Base-by-base conservation (phyloP, 2,113 vertebrate species). In the Chloroceryle aenea region DNA sequence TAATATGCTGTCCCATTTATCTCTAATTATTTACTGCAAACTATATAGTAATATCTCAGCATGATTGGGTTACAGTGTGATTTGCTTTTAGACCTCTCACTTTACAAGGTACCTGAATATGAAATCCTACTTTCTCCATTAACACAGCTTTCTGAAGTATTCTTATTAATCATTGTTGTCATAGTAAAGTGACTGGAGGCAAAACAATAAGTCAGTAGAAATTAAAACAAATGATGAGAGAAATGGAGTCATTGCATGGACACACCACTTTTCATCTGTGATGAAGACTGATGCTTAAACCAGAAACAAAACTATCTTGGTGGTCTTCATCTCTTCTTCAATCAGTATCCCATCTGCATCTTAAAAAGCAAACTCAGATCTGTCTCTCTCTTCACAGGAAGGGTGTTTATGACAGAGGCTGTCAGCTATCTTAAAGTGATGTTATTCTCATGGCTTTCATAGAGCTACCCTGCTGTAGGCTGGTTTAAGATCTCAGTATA, bases 151-250 rank as follows among this genome's bases (percentile, higher is more conserved):
- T 47, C 61, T 69, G 91, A 95, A 93, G 68, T 52, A 68, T 77
- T 56, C 29, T 94, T 95, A 81, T 95, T 94, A 96, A 95, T 95
- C 81, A 63, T 2, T 76, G 29, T 52, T 90, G 95, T 79, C 91
- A 85, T 47, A 73, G 77, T 14, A 78, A 84, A 93, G 47, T 52
- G 76, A 73, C 81, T 88, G 38, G 34, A 89, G 73, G 72, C 78
- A 96, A 95, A 96, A 64, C 87, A 95, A 10, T 30, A 69, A 84
- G 85, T 90, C 93, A 89, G 52, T 20, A 84, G 53, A 3, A 3
- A 95, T 93, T 87, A 95, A 91, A 96, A 90, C 40, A 93, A 96
- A 93, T 45, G 4, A 80, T 87, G 90, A 82, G 15, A 71, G 68
- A 90, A 90, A 87, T 18, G 14, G 26, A 91, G 29, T 9, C 12